Conservation (phyloP, 2,797 vertebrate species). For the Enteromius argenteus region DNA sequence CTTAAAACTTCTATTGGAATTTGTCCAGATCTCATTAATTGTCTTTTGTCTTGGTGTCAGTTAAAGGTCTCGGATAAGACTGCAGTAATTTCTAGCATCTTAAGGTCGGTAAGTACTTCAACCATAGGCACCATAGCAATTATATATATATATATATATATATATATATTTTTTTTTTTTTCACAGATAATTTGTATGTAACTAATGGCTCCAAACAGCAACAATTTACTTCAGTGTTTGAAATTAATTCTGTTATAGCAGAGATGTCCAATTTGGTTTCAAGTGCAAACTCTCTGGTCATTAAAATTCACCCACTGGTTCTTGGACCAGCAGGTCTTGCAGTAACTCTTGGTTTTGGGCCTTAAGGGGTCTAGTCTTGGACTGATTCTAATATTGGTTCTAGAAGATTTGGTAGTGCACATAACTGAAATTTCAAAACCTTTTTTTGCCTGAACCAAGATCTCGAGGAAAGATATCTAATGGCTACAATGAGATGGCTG, state of each 20-base stretch:
- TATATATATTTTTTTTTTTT: neutral
- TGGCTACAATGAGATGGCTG: neutral
- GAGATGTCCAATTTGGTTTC: neutral
- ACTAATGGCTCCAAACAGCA: neutral
- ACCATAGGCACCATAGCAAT: neutral
- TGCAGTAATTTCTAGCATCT: neutral
- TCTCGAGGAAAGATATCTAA: neutral
- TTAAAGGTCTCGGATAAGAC: neutral
- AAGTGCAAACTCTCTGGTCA: neutral
- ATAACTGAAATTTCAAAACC: neutral
- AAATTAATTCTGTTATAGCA: neutral
- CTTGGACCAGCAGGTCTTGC: neutral
- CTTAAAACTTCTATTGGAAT: neutral
- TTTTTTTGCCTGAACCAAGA: neutral
- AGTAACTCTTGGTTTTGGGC: neutral
- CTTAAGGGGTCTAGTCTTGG: neutral
- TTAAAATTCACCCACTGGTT: neutral
- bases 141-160: neutral
- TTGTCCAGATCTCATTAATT: neutral
- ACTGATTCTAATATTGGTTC: neutral
- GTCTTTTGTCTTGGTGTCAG: neutral
- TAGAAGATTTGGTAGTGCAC: neutral
- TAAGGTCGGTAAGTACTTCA: neutral
- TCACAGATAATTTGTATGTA: neutral
- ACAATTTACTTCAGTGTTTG: neutral